Base-by-base conservation (phyloP, 1,140 invertebrate species). In the Pygmarrhopalites habei region DNA sequence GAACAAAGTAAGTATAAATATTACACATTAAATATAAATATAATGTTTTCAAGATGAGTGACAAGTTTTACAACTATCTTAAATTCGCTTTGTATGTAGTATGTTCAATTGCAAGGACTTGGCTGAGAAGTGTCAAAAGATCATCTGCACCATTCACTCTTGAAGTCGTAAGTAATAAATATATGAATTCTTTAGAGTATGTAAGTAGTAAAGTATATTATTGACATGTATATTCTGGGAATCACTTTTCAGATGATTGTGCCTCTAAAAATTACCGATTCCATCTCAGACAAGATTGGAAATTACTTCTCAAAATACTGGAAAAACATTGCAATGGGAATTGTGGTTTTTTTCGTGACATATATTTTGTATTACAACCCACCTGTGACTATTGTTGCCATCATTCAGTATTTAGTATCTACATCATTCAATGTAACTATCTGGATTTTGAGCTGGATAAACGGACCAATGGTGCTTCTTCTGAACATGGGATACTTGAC, bases 261-360 rank as follows among this genome's bases (percentile, higher is more conserved):
- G n/a, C 92, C 92, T 19, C 66, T 92, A 4, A 82, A 84, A 71
- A 75, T 87, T 64, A 74, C 88, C 15, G 85, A 90, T 72, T 78
- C 79, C 65, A 73, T 83, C 1, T 87, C 90, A 0, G 85, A 93
- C 61, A 75, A 76, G 26, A 77, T 94, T 56, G 88, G 86, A 12
- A 74, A 77, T 46, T 80, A 82, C 68, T 74, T 86, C 17, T 76
- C 77, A 66, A 80, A 81, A 60, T 79, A 82, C 66, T 75, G 84
- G 61, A 85, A 83, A 75, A 79, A 82, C 1, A 77, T 86, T 23
- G 55, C 78, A 0, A 73, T 71, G 10, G 68, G 66, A 3, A 43
- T 77, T 1, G 66, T 71, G 19, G 35, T 39, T 26, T 66, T 71
- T 47, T 60, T 67, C 30, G 32, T 63, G 4, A 67, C 68, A 2